phyloP scores from a whole-genome alignment of 2,888 invertebrate genomes.

The Diplazon laetatorius region DNA sequence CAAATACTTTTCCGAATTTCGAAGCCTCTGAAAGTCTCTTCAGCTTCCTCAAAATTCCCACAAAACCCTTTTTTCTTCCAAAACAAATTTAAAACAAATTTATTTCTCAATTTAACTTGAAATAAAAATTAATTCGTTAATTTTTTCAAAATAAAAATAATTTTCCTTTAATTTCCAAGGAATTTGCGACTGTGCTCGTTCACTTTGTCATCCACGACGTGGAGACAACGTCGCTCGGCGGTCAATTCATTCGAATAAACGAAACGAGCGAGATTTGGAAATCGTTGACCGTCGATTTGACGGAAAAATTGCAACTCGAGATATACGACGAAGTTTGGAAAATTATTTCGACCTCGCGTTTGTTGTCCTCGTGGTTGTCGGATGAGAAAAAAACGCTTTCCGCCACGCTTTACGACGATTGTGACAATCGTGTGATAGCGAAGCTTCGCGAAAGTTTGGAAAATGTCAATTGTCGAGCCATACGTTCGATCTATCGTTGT shows the following conservation, averaged over 20 bases:
- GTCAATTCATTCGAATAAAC: constrained; percentile 37
- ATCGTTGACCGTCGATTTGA: constrained; percentile 54
- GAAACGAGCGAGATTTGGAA: constrained; percentile 73
- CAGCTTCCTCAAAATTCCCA: too few relatives aligned
- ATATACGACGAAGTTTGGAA: constrained; percentile 45
- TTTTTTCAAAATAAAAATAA: too few relatives aligned
- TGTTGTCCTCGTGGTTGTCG: constrained; percentile 54
- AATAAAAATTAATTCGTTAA: too few relatives aligned
- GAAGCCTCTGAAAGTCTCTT: too few relatives aligned
- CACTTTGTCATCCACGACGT: constrained; percentile 75
- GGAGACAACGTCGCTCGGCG: constrained; percentile 49
- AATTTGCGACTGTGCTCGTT: constrained; percentile 72
- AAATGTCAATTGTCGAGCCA: constrained; percentile 59
- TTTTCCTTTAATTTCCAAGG: constrained; percentile 67
- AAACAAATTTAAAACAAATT: too few relatives aligned
- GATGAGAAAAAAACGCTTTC: constrained; percentile 43
- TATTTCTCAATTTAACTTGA: too few relatives aligned
- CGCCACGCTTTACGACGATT: constrained; percentile 55
- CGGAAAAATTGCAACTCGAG: constrained; percentile 50
- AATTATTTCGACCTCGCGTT: constrained; percentile 49
- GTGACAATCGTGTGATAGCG: constrained; percentile 39
- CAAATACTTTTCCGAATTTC: too few relatives aligned
- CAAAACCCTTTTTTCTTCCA: too few relatives aligned
- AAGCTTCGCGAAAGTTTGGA: constrained; percentile 56
- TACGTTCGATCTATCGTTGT: constrained; percentile 71